These are phyloP conservation scores for Steinernema khuongi DNA, from an alignment of 1,140 invertebrate genomes.

Conservation along the genomic window DNA sequence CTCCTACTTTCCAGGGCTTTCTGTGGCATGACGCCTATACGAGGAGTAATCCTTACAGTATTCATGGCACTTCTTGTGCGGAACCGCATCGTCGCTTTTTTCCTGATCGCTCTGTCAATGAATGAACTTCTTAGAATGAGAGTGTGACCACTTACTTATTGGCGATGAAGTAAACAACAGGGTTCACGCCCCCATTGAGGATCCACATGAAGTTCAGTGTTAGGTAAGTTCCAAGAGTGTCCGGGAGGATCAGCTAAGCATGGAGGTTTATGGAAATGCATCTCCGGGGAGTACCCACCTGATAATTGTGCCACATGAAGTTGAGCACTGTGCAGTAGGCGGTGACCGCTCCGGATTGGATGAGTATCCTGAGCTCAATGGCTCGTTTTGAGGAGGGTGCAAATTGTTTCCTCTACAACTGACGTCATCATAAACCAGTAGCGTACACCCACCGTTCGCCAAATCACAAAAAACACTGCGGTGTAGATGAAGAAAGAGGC, in stretches of 20 bases:
- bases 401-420: conserved; percentile 33
- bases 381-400: conserved; percentile 24
- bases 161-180: neutral
- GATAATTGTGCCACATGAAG: conserved; percentile 45
- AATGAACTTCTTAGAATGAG: neutral
- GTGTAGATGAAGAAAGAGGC: conserved; percentile 41
- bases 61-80: no score
- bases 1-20: no score
- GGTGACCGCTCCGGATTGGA: conserved; percentile 45
- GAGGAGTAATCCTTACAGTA: no score
- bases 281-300: conserved; percentile 22
- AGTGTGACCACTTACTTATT: conserved; percentile 3
- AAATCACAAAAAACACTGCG: conserved; percentile 33
- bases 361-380: conserved; percentile 44
- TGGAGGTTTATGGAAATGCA: neutral
- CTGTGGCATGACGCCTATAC: no score
- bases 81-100: no score
- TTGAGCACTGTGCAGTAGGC: conserved; percentile 47
- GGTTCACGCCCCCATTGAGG: conserved; percentile 13
- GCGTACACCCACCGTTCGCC: conserved; percentile 33
- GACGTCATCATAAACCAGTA: neutral
- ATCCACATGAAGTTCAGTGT: conserved; percentile 25
- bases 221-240: conserved; percentile 36
- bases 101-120: no score
- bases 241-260: conserved; percentile 40